These are phyloP conservation scores for Nixonia krombeini DNA, from an alignment of 1,140 invertebrate species.

Conservation along the genomic window DNA sequence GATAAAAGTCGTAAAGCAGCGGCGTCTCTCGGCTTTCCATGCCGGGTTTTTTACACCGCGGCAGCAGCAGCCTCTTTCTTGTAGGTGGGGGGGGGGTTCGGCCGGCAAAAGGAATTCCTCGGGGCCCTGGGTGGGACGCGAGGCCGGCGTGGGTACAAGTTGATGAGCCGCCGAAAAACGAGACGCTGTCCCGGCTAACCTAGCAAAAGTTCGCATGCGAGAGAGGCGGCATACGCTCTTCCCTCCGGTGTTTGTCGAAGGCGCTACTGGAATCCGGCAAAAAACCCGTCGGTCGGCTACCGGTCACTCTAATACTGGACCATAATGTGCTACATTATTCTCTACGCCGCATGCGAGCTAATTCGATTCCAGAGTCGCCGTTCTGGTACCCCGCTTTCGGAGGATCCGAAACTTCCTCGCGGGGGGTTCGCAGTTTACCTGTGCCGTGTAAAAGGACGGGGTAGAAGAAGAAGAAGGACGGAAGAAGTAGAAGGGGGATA, in stretches of 20 bases:
- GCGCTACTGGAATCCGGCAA: slow-evolving; percentile 69
- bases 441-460: too few species aligned
- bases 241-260: slow-evolving; percentile 63
- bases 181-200: slow-evolving; percentile 58
- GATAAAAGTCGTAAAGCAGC: slow-evolving; percentile 10
- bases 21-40: slow-evolving; percentile 1
- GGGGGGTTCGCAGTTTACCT: too few species aligned
- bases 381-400: slow-evolving; percentile 47
- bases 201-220: slow-evolving; percentile 63
- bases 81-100: too few species aligned
- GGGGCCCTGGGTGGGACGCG: slow-evolving; percentile 13
- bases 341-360: slow-evolving; percentile 55
- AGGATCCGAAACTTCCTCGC: neutral
- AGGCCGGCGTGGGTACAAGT: slow-evolving; percentile 20
- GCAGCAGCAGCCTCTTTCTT: neutral
- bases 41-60: neutral
- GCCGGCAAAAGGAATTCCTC: slow-evolving; percentile 36
- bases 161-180: slow-evolving; percentile 52
- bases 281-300: slow-evolving; percentile 66
- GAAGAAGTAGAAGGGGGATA: too few species aligned
- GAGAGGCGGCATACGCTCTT: slow-evolving; percentile 47
- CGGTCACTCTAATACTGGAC: slow-evolving; percentile 64
- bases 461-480: too few species aligned
- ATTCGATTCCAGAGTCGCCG: slow-evolving; percentile 47
- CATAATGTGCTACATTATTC: slow-evolving; percentile 65